phyloP scores from a whole-genome alignment of 2,888 invertebrate species.

The Trachelus tabidus region DNA sequence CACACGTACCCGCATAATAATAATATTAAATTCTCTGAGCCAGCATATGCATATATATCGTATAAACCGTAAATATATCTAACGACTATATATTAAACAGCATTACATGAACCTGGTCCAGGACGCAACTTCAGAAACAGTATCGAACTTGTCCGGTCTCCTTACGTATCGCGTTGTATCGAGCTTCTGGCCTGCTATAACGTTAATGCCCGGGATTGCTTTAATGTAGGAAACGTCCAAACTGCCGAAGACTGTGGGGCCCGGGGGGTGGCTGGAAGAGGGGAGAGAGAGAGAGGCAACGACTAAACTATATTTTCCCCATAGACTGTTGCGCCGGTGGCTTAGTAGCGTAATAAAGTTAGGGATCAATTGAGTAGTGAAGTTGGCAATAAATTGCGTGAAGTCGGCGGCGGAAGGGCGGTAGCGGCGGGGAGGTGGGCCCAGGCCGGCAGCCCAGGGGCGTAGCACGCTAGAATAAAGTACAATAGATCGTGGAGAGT shows the following conservation, averaged over 20 bases:
- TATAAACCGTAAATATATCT: too few species aligned
- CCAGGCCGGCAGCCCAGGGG: too few species aligned
- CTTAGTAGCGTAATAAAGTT: slow-evolving; percentile 29
- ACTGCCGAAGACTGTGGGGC: background rate
- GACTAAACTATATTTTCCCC: slow-evolving; percentile 1
- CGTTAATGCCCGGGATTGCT: background rate
- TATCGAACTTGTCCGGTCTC: slow-evolving; percentile 2
- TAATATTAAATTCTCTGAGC: too few species aligned
- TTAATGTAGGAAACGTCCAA: slow-evolving; percentile 5
- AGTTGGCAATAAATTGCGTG: slow-evolving; percentile 27
- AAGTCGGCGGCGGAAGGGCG: background rate
- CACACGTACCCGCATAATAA: too few species aligned
- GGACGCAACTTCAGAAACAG: background rate
- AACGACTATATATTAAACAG: too few species aligned
- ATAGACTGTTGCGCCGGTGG: slow-evolving; percentile 8
- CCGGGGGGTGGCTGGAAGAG: too few species aligned
- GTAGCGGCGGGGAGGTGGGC: slow-evolving; percentile 2
- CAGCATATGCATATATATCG: too few species aligned
- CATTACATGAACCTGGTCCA: too few species aligned
- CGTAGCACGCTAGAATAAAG: background rate
- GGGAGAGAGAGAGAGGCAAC: too few species aligned
- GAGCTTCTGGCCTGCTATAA: too few species aligned
- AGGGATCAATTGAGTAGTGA: slow-evolving; percentile 23
- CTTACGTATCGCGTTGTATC: background rate
- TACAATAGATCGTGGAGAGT: slow-evolving; percentile 5